phyloP scores from a whole-genome alignment of 2,113 vertebrate genomes.

The Empidonax traillii region DNA sequence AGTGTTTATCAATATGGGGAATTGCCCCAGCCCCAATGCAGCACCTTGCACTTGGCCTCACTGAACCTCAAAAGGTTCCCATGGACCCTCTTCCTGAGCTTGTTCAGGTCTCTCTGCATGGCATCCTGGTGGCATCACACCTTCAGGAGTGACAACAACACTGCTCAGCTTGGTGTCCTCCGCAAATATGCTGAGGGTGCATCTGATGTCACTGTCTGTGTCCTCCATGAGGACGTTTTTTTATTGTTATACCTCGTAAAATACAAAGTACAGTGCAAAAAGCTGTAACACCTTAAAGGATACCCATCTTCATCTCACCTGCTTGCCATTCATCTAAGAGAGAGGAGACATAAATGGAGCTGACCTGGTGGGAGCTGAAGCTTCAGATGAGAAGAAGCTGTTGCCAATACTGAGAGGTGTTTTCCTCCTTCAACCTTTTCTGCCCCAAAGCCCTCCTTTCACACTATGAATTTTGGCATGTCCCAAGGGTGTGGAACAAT shows the following conservation, averaged over 20 bases:
- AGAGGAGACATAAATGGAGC: background rate
- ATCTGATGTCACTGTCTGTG: background rate
- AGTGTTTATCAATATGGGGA: too few relatives aligned
- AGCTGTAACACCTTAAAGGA: background rate
- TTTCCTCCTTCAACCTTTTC: background rate
- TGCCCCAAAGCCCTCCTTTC: background rate
- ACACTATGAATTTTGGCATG: background rate
- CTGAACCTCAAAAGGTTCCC: background rate
- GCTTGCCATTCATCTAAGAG: background rate
- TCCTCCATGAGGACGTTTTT: background rate
- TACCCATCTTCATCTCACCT: accelerated
- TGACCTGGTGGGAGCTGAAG: background rate
- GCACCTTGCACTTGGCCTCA: background rate
- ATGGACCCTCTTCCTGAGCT: background rate
- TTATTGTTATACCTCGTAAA: background rate
- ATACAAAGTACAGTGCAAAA: background rate
- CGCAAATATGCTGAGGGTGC: background rate
- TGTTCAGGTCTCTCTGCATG: background rate
- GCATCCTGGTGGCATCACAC: too few relatives aligned
- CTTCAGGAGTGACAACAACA: background rate
- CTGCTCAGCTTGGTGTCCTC: background rate
- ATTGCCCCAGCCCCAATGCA: background rate
- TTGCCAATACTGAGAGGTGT: background rate
- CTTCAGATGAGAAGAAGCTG: background rate
- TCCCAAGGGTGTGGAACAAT: background rate